Percentiles rank a stretch among this genome's conserved stretches.
Evolutionary conservation across 1,140 invertebrate genomes (phyloP).

Genomic region (Augochlora pura): DNA sequence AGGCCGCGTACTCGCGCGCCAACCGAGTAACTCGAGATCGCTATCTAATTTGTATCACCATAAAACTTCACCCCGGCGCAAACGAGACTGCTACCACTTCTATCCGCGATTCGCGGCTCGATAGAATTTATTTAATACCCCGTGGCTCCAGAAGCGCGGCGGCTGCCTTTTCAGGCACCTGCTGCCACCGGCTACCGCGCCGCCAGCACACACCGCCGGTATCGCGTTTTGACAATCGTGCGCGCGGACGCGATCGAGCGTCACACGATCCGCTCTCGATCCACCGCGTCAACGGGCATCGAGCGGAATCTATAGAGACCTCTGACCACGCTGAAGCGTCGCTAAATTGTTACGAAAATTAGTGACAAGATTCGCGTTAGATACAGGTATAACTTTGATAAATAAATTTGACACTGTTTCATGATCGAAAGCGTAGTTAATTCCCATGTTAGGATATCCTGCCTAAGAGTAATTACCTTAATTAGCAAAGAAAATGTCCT

Average conservation of each 20-base stretch:
- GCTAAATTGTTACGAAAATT: no score
- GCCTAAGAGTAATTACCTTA: no score
- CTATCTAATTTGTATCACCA: slow-evolving; percentile 61
- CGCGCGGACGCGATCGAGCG: neutral
- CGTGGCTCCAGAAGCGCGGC: neutral
- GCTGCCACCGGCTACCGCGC: neutral
- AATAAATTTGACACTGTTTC: no score
- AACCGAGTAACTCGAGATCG: slow-evolving; percentile 51
- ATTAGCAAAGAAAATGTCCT: no score
- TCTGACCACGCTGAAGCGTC: no score
- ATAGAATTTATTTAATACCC: slow-evolving; percentile 54
- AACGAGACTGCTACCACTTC: slow-evolving; percentile 45
- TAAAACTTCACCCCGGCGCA: slow-evolving; percentile 52
- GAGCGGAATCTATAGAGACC: no score
- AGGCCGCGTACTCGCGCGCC: slow-evolving; percentile 31
- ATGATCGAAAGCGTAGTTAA: no score
- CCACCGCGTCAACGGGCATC: no score
- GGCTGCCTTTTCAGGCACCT: slow-evolving; percentile 1
- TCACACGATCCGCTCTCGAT: no score
- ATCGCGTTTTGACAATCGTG: neutral
- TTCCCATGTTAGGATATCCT: no score
- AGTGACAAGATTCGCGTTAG: no score
- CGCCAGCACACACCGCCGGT: neutral
- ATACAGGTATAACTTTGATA: no score
- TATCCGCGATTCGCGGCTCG: slow-evolving; percentile 30